phyloP scores from a whole-genome alignment of 37 sponge, comb jelly and placozoan species.

The Spongia lamella region DNA sequence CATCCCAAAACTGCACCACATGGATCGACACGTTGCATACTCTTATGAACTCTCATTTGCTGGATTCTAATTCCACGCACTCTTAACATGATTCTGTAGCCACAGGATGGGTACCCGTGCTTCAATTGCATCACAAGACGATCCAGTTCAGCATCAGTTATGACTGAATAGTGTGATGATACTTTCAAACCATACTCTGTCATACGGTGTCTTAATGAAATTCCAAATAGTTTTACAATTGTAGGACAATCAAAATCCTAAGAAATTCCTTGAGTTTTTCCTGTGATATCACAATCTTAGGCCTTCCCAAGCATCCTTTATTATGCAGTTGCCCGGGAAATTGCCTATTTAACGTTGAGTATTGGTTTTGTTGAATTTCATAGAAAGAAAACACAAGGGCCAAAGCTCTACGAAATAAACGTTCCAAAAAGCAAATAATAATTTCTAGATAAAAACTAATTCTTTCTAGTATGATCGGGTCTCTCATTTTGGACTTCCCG shows the following conservation, averaged over 20 bases:
- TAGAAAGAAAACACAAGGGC: too few relatives aligned
- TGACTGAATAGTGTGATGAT: not conserved
- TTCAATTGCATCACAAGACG: not conserved
- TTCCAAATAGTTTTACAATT: conserved; percentile 2
- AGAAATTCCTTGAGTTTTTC: too few relatives aligned
- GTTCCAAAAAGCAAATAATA: too few relatives aligned
- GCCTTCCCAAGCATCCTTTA: too few relatives aligned
- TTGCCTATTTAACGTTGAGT: too few relatives aligned
- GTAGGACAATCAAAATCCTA: not conserved
- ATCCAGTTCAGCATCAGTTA: conserved; percentile 5
- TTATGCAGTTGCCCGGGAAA: too few relatives aligned
- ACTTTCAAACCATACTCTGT: not conserved
- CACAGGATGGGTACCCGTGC: not conserved
- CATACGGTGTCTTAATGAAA: conserved; percentile 7
- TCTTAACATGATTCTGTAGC: conserved; percentile 10
- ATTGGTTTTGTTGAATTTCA: too few relatives aligned
- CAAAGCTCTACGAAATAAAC: too few relatives aligned
- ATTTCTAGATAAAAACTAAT: too few relatives aligned
- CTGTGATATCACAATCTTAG: too few relatives aligned
- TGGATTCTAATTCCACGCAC: not conserved
- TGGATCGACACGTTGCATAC: conserved; percentile 1
- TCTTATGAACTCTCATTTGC: not conserved
- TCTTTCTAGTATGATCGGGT: too few relatives aligned
- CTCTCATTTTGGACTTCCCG: too few relatives aligned
- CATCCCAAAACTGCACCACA: not conserved